Evolutionary conservation across 2,888 invertebrate species (phyloP), one percentile per base, ranked within the genome.

Genomic region (Pimpla rufipes): DNA sequence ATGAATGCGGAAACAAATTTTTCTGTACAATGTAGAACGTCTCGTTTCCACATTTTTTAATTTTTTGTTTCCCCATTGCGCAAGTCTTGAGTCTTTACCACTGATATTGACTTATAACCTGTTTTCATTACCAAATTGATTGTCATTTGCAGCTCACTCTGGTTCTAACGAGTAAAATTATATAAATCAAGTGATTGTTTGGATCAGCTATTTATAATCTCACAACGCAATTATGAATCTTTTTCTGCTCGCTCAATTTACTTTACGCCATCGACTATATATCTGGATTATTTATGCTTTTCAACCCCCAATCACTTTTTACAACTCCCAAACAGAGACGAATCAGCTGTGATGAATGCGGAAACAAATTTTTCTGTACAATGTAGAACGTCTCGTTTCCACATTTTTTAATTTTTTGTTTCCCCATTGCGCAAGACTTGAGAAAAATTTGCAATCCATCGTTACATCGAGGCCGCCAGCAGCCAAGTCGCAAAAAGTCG

Each of bases 401-500:
- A 10, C 1, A 21, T 52, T 21, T 7, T 21, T 0, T 52, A n/a
- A n/a, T 8, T 21, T 52, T 35, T 16, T 18, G 5, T 18, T 55
- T 18, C 8, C 55, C 2, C 16, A n/a, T n/a, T n/a, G n/a, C n/a
- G n/a, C 23, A 5, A 13, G 3, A 55, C 52, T 70, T 42, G 35
- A 29, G 47, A 50, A 50, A 47, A 47, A 7, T 68, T 52, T 23
- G 52, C 35, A n/a, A n/a, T n/a, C n/a, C 18, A 52, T 68, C 70
- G 55, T 55, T 13, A 4, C 2, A 16, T 37, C 70, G 71, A 73
- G 71, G 59, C 59, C 59, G 29, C 45, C 21, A 45, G 57, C n/a
- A 42, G 59, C 42, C 55, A 23, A 70, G 59, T 45, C 71, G 42
- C 11, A 73, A 73, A 70, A 57, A 21, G 42, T n/a, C 29, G 40